Conservation (phyloP, 2,888 invertebrate species). For the Galeruca laticollis region DNA sequence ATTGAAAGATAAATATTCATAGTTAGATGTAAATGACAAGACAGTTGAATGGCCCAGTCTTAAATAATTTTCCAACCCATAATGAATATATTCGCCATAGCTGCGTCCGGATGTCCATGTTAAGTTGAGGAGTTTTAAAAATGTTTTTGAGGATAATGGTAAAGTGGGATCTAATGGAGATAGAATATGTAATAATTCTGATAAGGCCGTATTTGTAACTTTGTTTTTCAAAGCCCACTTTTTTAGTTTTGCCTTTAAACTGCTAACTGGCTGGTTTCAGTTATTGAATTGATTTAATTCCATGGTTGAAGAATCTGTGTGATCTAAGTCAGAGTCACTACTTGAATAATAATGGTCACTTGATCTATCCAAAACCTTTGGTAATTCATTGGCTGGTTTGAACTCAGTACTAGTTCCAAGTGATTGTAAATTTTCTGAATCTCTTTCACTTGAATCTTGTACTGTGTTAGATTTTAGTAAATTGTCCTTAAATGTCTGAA, state of each 20-base stretch:
- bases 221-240: conserved; percentile 23
- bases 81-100: conserved; percentile 37
- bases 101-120: conserved; percentile 26
- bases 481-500: conserved; percentile 15
- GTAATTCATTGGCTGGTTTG: not conserved
- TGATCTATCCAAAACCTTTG: not conserved
- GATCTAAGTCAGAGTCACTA: conserved; percentile 10
- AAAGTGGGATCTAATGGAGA: conserved; percentile 37
- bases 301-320: conserved; percentile 6
- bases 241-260: conserved; percentile 17
- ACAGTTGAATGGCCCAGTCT: not conserved
- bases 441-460: too few relatives aligned
- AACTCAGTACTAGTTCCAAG: too few relatives aligned
- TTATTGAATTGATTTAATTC: conserved; percentile 10
- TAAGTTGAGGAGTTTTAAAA: conserved; percentile 35
- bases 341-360: too few relatives aligned
- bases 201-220: conserved; percentile 26
- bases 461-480: too few relatives aligned
- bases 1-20: conserved; percentile 32
- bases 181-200: conserved; percentile 38
- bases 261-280: not conserved
- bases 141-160: conserved; percentile 35
- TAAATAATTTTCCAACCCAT: conserved; percentile 33
- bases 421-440: too few relatives aligned
- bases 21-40: conserved; percentile 2